These are phyloP conservation scores for Hyposoter didymator DNA, from an alignment of 2,888 invertebrate genomes.

Conservation along the genomic window DNA sequence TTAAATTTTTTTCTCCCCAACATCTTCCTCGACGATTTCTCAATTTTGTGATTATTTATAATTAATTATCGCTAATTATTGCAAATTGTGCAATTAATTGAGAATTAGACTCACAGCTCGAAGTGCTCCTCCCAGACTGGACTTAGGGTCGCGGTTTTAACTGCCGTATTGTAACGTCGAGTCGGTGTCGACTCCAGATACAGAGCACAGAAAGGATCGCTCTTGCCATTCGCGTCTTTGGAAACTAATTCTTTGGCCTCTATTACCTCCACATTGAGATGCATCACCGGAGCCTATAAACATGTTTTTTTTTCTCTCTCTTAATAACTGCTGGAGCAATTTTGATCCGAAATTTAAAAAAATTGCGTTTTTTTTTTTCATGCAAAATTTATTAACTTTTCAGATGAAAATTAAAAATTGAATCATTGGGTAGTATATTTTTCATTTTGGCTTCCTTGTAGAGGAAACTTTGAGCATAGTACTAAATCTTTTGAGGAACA, in stretches of 20 bases:
- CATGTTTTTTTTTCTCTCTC: slow-evolving; percentile 8
- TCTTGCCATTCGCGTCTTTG: slow-evolving; percentile 96
- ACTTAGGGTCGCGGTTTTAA: slow-evolving; percentile 94
- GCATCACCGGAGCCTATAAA: slow-evolving; percentile 90
- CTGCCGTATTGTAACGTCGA: slow-evolving; percentile 94
- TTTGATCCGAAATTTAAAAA: no score
- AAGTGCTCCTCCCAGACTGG: slow-evolving; percentile 99
- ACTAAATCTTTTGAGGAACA: no score
- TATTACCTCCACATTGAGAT: slow-evolving; percentile 93
- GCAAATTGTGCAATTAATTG: not conserved
- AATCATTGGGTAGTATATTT: no score
- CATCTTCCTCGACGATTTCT: not conserved
- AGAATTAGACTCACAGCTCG: slow-evolving; percentile 90
- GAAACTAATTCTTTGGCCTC: slow-evolving; percentile 94
- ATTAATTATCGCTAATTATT: not conserved
- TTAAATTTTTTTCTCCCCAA: not conserved
- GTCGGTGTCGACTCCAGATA: slow-evolving; percentile 91
- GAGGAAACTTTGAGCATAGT: no score
- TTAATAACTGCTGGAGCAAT: slow-evolving; percentile 3
- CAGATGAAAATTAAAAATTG: no score
- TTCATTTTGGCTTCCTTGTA: no score
- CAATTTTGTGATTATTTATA: no score
- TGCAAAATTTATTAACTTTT: no score
- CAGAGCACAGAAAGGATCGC: slow-evolving; percentile 98
- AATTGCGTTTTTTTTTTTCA: no score